These are phyloP conservation scores for Sapayoa aenigma DNA, from an alignment of 2,113 vertebrate species.

Conservation along the genomic window DNA sequence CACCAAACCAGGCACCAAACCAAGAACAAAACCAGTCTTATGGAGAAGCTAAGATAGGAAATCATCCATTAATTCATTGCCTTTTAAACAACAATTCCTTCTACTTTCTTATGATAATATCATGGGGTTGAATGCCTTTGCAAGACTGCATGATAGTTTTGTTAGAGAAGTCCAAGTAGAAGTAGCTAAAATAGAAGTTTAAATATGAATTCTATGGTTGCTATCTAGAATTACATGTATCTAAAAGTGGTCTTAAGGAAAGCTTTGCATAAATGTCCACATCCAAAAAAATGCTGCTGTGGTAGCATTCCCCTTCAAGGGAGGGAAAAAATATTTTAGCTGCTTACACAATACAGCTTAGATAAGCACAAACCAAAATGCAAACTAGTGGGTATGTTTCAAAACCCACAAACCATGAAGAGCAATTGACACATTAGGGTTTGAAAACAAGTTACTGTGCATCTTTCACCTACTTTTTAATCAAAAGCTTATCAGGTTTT, in stretches of 20 bases:
- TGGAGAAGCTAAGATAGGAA: neutral
- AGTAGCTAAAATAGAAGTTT: neutral
- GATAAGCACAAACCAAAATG: constrained; percentile 13
- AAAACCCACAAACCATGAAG: neutral
- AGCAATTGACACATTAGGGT: neutral
- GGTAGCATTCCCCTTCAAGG: neutral
- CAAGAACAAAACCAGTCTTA: neutral
- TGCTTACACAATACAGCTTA: neutral
- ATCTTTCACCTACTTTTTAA: neutral
- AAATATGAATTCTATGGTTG: constrained; percentile 25
- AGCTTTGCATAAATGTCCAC: neutral
- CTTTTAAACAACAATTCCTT: neutral
- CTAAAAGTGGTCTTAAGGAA: neutral
- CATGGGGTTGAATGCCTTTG: neutral
- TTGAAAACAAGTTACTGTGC: neutral
- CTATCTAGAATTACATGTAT: neutral
- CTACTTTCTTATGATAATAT: neutral
- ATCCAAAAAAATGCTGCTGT: neutral
- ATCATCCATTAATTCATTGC: neutral
- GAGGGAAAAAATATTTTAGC: neutral
- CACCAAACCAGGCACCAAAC: neutral
- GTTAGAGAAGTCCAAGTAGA: neutral
- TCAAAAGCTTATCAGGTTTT: neutral
- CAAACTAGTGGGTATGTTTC: neutral
- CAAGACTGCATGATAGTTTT: neutral